A percentile compares a stretch with the other conserved stretches of the same genome.
Conservation (phyloP, 1,140 invertebrate genomes). For the Arion vulgaris region DNA sequence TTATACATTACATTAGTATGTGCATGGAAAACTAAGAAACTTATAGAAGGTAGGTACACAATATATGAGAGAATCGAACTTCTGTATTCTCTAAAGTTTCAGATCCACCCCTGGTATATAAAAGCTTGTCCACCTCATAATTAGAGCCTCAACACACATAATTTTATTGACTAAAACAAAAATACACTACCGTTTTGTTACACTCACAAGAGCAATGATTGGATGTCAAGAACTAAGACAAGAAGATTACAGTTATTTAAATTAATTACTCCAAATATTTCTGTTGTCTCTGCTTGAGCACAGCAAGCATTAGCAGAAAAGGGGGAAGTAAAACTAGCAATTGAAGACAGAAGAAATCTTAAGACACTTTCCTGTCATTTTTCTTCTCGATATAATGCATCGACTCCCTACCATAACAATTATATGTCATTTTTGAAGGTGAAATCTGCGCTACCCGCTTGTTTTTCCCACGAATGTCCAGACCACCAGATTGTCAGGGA, state of each 20-base stretch:
- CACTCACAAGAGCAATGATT: not conserved
- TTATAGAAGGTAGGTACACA: too few species aligned
- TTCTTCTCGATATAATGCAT: not conserved
- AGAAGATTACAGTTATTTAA: not conserved
- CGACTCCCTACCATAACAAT: slow-evolving; percentile 13
- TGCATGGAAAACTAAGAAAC: too few species aligned
- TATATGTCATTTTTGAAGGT: slow-evolving; percentile 27
- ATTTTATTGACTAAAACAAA: too few species aligned
- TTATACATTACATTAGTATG: too few species aligned
- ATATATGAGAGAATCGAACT: too few species aligned
- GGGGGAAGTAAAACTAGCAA: not conserved
- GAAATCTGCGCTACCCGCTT: slow-evolving; percentile 33
- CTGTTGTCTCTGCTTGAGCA: not conserved
- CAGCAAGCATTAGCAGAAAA: not conserved
- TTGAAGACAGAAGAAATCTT: not conserved
- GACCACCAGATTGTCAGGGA: slow-evolving; percentile 27
- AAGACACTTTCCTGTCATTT: not conserved
- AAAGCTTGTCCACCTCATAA: too few species aligned
- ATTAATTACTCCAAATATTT: not conserved
- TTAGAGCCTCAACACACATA: too few species aligned
- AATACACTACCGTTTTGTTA: too few species aligned
- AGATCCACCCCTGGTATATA: too few species aligned
- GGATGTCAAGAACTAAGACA: not conserved
- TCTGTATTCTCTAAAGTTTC: too few species aligned
- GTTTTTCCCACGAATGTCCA: slow-evolving; percentile 25